phyloP scores from a whole-genome alignment of 2,888 invertebrate genomes.

The Cartodere bifasciata region DNA sequence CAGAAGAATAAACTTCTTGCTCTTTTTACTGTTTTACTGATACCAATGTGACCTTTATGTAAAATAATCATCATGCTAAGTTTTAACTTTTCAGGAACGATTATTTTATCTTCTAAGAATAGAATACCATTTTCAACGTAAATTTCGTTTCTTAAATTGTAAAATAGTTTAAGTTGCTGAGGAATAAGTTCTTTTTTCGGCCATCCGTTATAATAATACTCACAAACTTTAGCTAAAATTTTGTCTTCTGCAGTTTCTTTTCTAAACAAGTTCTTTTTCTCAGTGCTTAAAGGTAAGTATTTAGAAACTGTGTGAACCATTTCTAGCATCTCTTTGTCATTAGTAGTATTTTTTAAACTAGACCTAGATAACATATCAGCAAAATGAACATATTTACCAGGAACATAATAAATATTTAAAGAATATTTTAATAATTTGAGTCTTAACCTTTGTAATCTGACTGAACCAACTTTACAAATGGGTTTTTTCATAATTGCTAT shows the following conservation, averaged over 20 bases:
- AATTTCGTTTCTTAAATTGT: slow-evolving; percentile 11
- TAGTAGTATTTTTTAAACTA: slow-evolving; percentile 10
- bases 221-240: slow-evolving; percentile 10
- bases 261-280: slow-evolving; percentile 12
- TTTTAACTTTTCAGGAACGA: slow-evolving; percentile 8
- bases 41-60: slow-evolving; percentile 15
- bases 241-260: slow-evolving; percentile 11
- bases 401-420: slow-evolving; percentile 14
- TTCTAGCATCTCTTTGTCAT: slow-evolving; percentile 14
- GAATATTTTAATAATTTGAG: slow-evolving; percentile 15
- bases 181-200: slow-evolving; percentile 3
- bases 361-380: slow-evolving; percentile 15
- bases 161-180: slow-evolving; percentile 8
- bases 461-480: slow-evolving; percentile 15
- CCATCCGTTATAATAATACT: slow-evolving; percentile 16
- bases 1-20: slow-evolving; percentile 11
- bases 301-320: slow-evolving; percentile 15
- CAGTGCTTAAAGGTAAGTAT: slow-evolving; percentile 14
- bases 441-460: slow-evolving; percentile 13
- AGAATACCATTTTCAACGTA: slow-evolving; percentile 15
- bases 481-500: slow-evolving; percentile 16
- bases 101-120: slow-evolving; percentile 14
- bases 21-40: slow-evolving; percentile 9
- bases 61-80: slow-evolving; percentile 11
- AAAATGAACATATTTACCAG: slow-evolving; percentile 16